Evolutionary conservation across 2,797 vertebrate species (phyloP).

Genomic region (Liasis olivaceus): DNA sequence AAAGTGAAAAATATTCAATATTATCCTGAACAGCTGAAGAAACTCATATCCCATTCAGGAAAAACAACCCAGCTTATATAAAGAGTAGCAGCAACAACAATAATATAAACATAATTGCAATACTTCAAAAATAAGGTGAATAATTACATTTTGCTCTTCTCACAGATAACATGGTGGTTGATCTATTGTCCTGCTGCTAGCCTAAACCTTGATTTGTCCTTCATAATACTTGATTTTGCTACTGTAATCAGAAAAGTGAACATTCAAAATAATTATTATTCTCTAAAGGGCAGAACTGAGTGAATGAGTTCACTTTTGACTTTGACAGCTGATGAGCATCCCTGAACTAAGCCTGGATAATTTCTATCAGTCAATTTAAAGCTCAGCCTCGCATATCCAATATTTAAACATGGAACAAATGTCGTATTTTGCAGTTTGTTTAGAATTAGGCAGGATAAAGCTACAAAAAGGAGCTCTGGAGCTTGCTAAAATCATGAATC

Average conservation of each 20-base stretch:
- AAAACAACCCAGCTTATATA: neutral
- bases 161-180: neutral
- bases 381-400: constrained; percentile 51
- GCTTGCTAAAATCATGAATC: neutral
- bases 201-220: neutral
- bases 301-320: constrained; percentile 29
- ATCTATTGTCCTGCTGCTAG: neutral
- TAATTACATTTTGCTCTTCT: neutral
- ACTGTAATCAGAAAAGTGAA: constrained; percentile 11
- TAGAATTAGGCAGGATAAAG: neutral
- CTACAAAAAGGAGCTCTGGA: neutral
- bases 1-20: neutral
- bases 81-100: no score
- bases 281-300: constrained; percentile 34
- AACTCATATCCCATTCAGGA: neutral
- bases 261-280: constrained; percentile 34
- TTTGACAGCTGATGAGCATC: constrained; percentile 43
- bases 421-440: neutral
- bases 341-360: constrained; percentile 46
- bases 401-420: constrained; percentile 15
- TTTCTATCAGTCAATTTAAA: constrained; percentile 47
- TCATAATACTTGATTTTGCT: neutral
- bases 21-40: neutral
- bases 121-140: neutral
- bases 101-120: neutral